phyloP scores from a whole-genome alignment of 2,797 vertebrate species.

The Pangasius sanitwongsei region DNA sequence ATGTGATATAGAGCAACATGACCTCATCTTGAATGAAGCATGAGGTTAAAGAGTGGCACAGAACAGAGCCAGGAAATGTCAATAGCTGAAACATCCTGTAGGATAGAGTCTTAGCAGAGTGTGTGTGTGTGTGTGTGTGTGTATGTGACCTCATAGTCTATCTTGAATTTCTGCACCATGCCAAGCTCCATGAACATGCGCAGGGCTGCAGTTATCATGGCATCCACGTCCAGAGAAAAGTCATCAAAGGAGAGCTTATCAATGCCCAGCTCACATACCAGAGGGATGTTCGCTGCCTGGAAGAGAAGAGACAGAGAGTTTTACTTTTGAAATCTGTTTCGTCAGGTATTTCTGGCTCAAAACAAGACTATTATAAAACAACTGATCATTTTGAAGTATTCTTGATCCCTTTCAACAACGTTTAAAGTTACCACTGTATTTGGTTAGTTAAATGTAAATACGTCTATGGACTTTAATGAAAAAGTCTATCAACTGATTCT shows the following conservation, averaged over 20 bases:
- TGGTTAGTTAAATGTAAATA: background rate
- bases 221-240: conserved; percentile 95
- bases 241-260: conserved; percentile 96
- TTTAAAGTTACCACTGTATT: background rate
- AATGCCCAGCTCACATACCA: conserved; percentile 94
- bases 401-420: background rate
- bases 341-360: background rate
- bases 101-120: background rate
- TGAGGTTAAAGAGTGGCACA: background rate
- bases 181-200: conserved; percentile 99
- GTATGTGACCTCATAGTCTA: conserved; percentile 84
- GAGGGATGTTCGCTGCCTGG: conserved; percentile 94
- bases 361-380: conserved; percentile 3
- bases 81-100: background rate
- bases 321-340: background rate
- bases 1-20: background rate
- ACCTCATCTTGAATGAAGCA: background rate
- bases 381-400: background rate
- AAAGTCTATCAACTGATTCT: background rate
- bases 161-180: conserved; percentile 99
- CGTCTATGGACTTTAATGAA: background rate
- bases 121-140: background rate
- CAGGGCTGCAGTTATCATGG: conserved; percentile 96
- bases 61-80: background rate
- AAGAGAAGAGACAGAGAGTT: conserved; percentile 57